Evolutionary conservation across 1,140 invertebrate species (phyloP), one percentile per base, ranked within the genome.

Genomic region (Achatina immaculata): DNA sequence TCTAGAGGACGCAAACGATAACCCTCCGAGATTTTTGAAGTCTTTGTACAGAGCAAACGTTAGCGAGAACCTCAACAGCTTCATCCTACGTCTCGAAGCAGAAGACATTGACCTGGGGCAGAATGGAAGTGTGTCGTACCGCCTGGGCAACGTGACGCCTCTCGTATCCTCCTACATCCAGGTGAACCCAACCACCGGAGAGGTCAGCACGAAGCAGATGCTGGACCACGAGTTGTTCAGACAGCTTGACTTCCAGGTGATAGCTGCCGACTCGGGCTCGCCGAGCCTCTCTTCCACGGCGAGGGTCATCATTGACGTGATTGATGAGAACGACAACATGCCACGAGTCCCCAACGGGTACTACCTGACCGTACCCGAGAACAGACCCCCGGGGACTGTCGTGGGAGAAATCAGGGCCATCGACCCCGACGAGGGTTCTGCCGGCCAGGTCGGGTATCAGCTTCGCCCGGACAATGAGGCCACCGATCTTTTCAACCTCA

Each of bases 1-100:
- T 74, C 81, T 88, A n/a, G 71, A 82, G 69, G 87, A 88, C 83
- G 83, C 82, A 0, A 88, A 88, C 82, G 87, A 88, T 72, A 88
- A 88, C 78, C 72, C 74, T 16, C 87, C 87, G 9, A 76, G 83
- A n/a, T 87, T 88, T 81, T 69, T 82, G 40, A 71, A 82, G n/a
- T 80, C 77, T 6, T 78, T 85, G 14, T 87, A 87, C 76, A 48
- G 66, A n/a, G 38, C 48, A 11, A 81, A 80, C 45, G 62, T 83
- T 9, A 71, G 78, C 7, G 82, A 83, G 58, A 80, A 83, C 36
- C 40, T 72, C 28, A 69, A 62, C 9, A 58, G 38, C 3, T 51
- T 81, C 3, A 19, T 83, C n/a, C 14, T 81, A 19, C 62, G 55
- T 36, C 73, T 81, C 2, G 65, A 62, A 0, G 82, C 82, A 19